phyloP scores from a whole-genome alignment of 2,797 vertebrate genomes.

The Babyrousa celebensis region DNA sequence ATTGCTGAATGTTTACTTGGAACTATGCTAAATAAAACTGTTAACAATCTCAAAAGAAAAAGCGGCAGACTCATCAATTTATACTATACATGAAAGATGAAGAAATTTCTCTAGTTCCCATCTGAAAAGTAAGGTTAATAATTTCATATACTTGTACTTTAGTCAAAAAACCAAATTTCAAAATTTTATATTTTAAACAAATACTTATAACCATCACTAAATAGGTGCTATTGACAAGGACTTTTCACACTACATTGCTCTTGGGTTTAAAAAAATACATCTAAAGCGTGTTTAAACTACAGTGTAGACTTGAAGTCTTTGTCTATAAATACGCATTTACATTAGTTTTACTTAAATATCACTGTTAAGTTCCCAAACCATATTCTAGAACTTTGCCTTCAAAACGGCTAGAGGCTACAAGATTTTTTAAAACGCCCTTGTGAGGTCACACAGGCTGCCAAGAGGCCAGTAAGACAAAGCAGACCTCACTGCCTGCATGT shows the following conservation, averaged over 20 bases:
- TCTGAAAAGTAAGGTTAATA: neutral
- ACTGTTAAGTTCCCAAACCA: slow-evolving; percentile 16
- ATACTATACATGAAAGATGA: slow-evolving; percentile 36
- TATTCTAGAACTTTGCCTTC: slow-evolving; percentile 49
- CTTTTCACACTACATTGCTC: slow-evolving; percentile 9
- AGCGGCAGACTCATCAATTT: neutral
- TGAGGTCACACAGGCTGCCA: slow-evolving; percentile 70
- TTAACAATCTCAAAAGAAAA: slow-evolving; percentile 24
- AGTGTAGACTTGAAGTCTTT: neutral
- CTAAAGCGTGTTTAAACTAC: neutral
- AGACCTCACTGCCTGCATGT: slow-evolving; percentile 87
- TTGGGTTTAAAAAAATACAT: neutral
- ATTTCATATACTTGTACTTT: neutral
- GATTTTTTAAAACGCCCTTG: neutral
- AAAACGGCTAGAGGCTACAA: slow-evolving; percentile 70
- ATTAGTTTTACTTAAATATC: slow-evolving; percentile 23
- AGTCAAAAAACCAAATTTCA: slow-evolving; percentile 25
- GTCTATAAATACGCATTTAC: slow-evolving; percentile 50
- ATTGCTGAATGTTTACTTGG: neutral
- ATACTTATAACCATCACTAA: neutral
- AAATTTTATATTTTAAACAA: slow-evolving; percentile 50
- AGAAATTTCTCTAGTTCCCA: slow-evolving; percentile 11
- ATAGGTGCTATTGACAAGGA: neutral
- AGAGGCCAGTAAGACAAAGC: slow-evolving; percentile 89
- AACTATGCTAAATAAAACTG: neutral